These are phyloP conservation scores for Lacanobia wlatinum DNA, from an alignment of 2,888 invertebrate genomes.

Conservation along the genomic window DNA sequence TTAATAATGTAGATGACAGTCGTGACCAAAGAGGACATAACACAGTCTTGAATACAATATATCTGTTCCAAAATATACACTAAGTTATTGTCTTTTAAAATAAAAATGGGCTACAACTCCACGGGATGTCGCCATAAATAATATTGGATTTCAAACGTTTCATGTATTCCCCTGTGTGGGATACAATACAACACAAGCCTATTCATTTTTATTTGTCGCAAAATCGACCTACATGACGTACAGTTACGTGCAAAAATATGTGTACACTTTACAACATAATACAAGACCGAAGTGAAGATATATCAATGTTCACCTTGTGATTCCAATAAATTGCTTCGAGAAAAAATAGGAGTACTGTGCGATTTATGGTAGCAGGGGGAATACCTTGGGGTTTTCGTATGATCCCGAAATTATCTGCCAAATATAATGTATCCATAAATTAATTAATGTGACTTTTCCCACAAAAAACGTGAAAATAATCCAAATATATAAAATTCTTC, in stretches of 20 bases:
- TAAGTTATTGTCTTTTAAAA: neutral
- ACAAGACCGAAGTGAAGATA: neutral
- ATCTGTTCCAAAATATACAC: neutral
- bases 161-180: conserved; percentile 32
- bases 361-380: too few relatives aligned
- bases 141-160: conserved; percentile 9
- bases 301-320: neutral
- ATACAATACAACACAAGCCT: neutral
- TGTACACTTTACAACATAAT: neutral
- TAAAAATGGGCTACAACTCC: neutral
- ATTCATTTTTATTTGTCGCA: conserved; percentile 31
- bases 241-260: neutral
- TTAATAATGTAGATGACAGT: too few relatives aligned
- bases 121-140: neutral
- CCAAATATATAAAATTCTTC: too few relatives aligned
- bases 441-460: too few relatives aligned
- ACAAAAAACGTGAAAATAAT: too few relatives aligned
- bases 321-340: neutral
- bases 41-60: too few relatives aligned
- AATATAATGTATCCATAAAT: too few relatives aligned
- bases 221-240: conserved; percentile 1
- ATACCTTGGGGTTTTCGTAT: neutral
- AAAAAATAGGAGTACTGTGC: neutral
- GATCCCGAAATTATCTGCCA: neutral
- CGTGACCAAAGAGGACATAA: too few relatives aligned